Conservation (phyloP, 2,113 vertebrate species). For the Prietella phreatophila region DNA sequence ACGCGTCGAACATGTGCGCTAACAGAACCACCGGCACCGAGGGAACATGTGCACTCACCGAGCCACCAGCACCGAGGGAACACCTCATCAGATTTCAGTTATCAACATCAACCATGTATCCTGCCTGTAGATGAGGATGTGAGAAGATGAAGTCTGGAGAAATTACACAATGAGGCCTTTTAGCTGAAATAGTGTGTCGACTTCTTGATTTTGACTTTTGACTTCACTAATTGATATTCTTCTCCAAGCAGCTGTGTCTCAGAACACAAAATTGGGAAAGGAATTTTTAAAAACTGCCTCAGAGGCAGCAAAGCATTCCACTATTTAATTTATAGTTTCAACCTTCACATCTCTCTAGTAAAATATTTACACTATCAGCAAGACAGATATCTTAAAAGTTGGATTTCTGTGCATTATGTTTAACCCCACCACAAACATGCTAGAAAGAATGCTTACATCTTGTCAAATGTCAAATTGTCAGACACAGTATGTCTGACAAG, state of each 20-base stretch:
- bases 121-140: not conserved
- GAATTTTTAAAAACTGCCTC: not conserved
- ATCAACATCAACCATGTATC: not conserved
- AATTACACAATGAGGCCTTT: not conserved
- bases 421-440: not conserved
- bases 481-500: too few relatives aligned
- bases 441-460: not conserved
- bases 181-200: not conserved
- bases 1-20: not conserved
- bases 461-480: too few relatives aligned
- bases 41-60: not conserved
- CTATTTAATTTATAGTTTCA: not conserved
- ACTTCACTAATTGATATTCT: not conserved
- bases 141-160: not conserved
- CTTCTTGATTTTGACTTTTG: not conserved
- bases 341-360: not conserved
- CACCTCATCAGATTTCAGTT: not conserved
- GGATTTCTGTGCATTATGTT: not conserved
- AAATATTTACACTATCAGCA: not conserved
- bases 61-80: not conserved
- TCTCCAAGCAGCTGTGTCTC: not conserved
- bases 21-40: not conserved
- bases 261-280: not conserved
- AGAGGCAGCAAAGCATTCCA: not conserved
- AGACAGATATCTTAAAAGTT: not conserved